phyloP scores from a whole-genome alignment of 2,888 invertebrate genomes.

The Carcina quercana region DNA sequence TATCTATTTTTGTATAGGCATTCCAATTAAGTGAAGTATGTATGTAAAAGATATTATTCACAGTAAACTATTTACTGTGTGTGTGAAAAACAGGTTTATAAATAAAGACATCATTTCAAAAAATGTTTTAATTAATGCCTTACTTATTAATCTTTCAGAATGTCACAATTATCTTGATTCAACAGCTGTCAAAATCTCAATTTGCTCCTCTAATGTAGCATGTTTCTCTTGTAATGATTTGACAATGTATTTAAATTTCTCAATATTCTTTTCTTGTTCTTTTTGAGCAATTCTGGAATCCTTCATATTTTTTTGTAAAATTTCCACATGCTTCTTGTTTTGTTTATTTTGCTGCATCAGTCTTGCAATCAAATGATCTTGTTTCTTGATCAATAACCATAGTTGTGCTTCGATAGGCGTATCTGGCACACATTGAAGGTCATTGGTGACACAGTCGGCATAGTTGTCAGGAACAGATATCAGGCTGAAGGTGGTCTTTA shows the following conservation, averaged over 20 bases:
- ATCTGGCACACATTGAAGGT: slow-evolving; percentile 39
- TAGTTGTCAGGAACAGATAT: slow-evolving; percentile 47
- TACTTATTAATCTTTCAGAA: no score
- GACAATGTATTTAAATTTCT: slow-evolving; percentile 53
- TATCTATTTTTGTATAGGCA: no score
- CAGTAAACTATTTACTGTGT: background rate
- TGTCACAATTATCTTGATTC: slow-evolving; percentile 57
- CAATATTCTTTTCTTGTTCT: slow-evolving; percentile 44
- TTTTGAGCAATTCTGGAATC: slow-evolving; percentile 33
- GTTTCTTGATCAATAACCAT: slow-evolving; percentile 59
- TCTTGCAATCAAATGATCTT: slow-evolving; percentile 49
- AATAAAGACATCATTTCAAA: background rate
- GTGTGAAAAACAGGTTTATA: background rate
- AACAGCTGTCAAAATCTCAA: slow-evolving; percentile 58
- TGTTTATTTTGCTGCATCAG: slow-evolving; percentile 41
- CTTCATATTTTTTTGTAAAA: slow-evolving; percentile 41
- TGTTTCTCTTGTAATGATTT: slow-evolving; percentile 64
- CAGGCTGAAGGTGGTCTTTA: slow-evolving; percentile 35
- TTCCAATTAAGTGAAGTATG: no score
- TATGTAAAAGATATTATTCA: no score
- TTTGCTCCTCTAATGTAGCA: slow-evolving; percentile 60
- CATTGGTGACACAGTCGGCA: slow-evolving; percentile 40
- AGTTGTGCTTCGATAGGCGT: slow-evolving; percentile 45
- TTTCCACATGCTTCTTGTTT: slow-evolving; percentile 48
- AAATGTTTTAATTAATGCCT: no score